Evolutionary conservation across 2,888 invertebrate genomes (phyloP).

Genomic region (Creontiades dilutus): DNA sequence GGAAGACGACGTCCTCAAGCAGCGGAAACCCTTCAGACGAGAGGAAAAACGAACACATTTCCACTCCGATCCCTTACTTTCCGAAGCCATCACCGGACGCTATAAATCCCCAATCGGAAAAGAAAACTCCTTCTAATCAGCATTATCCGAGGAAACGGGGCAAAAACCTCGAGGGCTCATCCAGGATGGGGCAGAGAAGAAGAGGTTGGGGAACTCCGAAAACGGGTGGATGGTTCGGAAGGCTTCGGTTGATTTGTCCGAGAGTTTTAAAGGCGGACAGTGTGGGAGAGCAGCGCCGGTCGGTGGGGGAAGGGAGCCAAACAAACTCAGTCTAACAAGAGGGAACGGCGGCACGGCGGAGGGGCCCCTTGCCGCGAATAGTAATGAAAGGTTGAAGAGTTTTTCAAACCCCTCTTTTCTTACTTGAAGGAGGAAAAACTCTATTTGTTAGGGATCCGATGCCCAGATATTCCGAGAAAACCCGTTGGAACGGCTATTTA

Average conservation of each 20-base stretch:
- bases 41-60: not conserved
- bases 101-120: slow-evolving; percentile 52
- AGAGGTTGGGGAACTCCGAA: slow-evolving; percentile 27
- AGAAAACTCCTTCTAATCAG: slow-evolving; percentile 31
- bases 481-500: slow-evolving; percentile 31
- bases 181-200: slow-evolving; percentile 19
- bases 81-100: not conserved
- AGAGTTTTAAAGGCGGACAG: slow-evolving; percentile 61
- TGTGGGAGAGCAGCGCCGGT: not conserved
- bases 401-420: slow-evolving; percentile 44
- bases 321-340: slow-evolving; percentile 57
- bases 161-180: not conserved
- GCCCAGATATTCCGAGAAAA: not conserved
- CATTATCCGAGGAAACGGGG: slow-evolving; percentile 37
- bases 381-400: slow-evolving; percentile 70
- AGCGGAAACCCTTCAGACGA: not conserved
- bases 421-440: slow-evolving; percentile 52
- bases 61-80: not conserved
- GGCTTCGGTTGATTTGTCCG: slow-evolving; percentile 59
- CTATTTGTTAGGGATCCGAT: slow-evolving; percentile 53
- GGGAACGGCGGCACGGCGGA: not conserved
- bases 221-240: slow-evolving; percentile 14
- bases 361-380: slow-evolving; percentile 55
- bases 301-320: slow-evolving; percentile 37
- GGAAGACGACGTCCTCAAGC: not conserved